phyloP scores from a whole-genome alignment of 2,113 vertebrate genomes.

The Tauraco erythrolophus region DNA sequence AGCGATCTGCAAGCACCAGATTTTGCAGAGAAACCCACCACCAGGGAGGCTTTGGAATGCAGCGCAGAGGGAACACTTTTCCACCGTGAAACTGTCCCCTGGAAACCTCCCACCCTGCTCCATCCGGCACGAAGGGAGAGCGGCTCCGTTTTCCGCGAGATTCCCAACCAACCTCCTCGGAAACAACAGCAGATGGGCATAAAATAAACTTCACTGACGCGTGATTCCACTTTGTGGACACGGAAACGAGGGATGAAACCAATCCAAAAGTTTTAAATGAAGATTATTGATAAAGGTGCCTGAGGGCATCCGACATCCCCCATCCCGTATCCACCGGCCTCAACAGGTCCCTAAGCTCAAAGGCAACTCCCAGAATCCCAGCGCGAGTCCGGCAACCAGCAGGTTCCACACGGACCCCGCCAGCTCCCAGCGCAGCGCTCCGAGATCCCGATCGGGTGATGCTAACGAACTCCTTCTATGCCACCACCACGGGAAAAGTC shows the following conservation, averaged over 20 bases:
- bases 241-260: neutral
- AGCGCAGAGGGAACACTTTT: rapidly evolving
- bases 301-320: neutral
- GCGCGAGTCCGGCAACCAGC: rapidly evolving
- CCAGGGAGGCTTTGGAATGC: neutral
- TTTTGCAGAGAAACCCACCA: rapidly evolving
- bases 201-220: rapidly evolving
- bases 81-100: neutral
- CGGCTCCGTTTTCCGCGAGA: rapidly evolving
- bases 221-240: neutral
- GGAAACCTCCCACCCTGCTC: neutral
- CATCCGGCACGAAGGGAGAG: neutral
- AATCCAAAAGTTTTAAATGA: neutral
- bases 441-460: too few species aligned
- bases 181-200: rapidly evolving
- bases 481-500: neutral
- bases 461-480: rapidly evolving
- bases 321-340: rapidly evolving
- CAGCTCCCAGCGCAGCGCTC: neutral
- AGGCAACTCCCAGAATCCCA: neutral
- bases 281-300: too few species aligned
- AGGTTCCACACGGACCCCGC: rapidly evolving
- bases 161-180: neutral
- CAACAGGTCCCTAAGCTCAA: too few species aligned
- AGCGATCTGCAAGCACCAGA: neutral